Conservation (phyloP, 2,113 vertebrate genomes). For the Benitochromis conjunctus region DNA sequence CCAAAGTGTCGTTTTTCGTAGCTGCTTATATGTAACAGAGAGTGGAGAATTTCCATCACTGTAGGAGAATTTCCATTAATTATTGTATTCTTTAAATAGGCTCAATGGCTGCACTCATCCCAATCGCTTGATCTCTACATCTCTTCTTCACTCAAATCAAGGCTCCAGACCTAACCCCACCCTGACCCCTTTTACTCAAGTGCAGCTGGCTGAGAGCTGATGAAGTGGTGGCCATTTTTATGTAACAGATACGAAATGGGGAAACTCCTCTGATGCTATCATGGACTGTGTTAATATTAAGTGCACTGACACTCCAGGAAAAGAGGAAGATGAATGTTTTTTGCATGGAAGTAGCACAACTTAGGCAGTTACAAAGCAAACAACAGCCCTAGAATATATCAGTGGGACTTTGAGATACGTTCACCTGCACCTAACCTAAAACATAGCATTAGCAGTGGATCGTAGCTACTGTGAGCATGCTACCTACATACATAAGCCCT, state of each 20-base stretch:
- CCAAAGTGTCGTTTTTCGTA: background rate
- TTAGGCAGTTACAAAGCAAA: constrained; percentile 9
- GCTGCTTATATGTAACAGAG: background rate
- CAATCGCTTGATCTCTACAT: constrained; percentile 1
- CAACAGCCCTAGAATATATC: background rate
- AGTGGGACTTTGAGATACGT: background rate
- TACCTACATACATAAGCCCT: background rate
- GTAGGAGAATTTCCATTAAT: background rate
- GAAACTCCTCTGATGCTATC: constrained; percentile 56
- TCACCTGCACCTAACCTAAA: background rate
- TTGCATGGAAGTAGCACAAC: background rate
- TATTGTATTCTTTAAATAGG: background rate
- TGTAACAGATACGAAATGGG: constrained; percentile 48
- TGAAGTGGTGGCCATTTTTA: constrained; percentile 57
- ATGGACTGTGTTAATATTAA: constrained; percentile 59
- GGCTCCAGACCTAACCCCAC: constrained; percentile 6
- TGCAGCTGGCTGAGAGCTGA: constrained; percentile 28
- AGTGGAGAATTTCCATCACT: background rate
- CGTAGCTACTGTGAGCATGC: background rate
- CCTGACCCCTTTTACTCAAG: constrained; percentile 15
- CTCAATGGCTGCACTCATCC: background rate
- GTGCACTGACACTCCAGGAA: constrained; percentile 14
- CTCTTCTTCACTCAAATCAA: constrained; percentile 19
- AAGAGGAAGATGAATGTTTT: constrained; percentile 21
- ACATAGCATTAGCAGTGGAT: background rate